Conservation (phyloP, 2,888 invertebrate species). For the Rhimphoctona megacephalus region DNA sequence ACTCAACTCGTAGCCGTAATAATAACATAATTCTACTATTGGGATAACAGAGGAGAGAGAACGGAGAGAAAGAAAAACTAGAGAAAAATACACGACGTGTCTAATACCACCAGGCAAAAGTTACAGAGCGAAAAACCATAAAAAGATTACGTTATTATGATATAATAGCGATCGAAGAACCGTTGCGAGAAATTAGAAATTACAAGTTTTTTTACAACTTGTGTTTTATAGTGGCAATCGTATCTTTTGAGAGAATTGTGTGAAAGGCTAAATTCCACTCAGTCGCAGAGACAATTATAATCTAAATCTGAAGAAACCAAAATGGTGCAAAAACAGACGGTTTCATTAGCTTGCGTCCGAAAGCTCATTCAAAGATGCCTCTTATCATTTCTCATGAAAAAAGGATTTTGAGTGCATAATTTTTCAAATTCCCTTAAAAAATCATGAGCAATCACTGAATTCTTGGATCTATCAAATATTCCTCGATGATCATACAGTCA, state of each 20-base stretch:
- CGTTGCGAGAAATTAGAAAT: neutral
- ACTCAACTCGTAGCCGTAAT: conserved; percentile 54
- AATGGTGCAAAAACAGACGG: neutral
- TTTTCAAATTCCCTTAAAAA: neutral
- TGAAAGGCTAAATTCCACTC: neutral
- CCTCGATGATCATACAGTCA: too few species aligned
- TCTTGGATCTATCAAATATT: neutral
- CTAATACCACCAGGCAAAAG: neutral
- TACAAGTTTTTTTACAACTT: neutral
- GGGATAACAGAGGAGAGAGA: conserved; percentile 11
- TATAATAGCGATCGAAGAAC: neutral
- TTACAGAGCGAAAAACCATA: neutral
- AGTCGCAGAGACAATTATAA: neutral
- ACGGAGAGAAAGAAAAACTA: conserved; percentile 8
- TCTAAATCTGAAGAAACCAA: neutral
- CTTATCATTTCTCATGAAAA: neutral
- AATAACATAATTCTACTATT: conserved; percentile 62
- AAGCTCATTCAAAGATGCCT: too few species aligned
- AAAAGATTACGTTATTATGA: conserved; percentile 20
- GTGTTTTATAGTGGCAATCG: neutral
- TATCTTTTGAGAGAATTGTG: neutral
- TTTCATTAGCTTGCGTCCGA: neutral
- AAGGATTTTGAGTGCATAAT: neutral
- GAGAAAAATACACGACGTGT: neutral
- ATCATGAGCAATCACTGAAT: neutral